Conservation (phyloP, 2,113 vertebrate genomes). For the Elaphurus davidianus region DNA sequence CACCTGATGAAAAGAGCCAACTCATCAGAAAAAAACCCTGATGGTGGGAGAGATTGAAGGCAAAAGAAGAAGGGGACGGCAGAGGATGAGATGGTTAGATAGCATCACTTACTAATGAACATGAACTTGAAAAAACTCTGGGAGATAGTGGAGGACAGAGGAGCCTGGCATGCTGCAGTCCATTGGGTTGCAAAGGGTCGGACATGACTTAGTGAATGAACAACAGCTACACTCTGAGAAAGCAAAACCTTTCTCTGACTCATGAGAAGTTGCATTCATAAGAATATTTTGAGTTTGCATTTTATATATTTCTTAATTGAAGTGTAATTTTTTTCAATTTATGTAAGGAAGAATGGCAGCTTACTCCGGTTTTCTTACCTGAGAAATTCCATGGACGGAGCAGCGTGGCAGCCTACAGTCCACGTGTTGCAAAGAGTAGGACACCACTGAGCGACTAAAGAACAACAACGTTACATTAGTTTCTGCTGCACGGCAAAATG, state of each 20-base stretch:
- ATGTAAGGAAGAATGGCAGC: neutral
- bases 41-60: neutral
- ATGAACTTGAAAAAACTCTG: neutral
- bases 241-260: neutral
- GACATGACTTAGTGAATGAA: neutral
- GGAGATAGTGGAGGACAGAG: neutral
- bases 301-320: neutral
- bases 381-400: neutral
- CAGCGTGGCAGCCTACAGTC: neutral
- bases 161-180: neutral
- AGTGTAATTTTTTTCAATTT: neutral
- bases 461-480: neutral
- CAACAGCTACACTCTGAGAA: neutral
- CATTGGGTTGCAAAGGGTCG: neutral
- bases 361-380: neutral
- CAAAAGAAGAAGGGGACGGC: fast-evolving
- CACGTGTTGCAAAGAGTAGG: neutral
- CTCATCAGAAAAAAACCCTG: fast-evolving
- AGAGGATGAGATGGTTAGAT: neutral
- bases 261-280: neutral
- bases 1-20: neutral
- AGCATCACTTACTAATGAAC: neutral
- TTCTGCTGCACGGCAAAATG: neutral
- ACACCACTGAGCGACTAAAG: neutral
- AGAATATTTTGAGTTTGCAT: neutral